Evolutionary conservation across 1,140 invertebrate genomes (phyloP).

Genomic region (Drosophila arizonae): DNA sequence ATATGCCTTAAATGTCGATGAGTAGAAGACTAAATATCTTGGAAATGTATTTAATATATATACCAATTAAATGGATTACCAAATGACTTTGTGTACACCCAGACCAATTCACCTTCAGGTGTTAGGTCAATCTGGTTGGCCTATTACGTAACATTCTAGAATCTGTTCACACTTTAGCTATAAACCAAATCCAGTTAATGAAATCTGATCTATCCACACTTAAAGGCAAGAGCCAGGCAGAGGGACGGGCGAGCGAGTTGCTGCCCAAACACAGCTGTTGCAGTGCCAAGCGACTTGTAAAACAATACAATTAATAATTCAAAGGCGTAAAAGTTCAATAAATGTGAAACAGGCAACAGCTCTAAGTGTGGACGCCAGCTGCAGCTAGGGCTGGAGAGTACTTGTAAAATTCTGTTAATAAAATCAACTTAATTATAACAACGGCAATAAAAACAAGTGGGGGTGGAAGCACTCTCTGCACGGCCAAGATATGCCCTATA

Average conservation of each 20-base stretch:
- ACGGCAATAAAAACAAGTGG: slow-evolving; percentile 27
- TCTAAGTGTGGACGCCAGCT: slow-evolving; percentile 1
- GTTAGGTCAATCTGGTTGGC: not conserved
- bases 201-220: slow-evolving; percentile 20
- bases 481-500: slow-evolving; percentile 1
- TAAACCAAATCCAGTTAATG: not conserved
- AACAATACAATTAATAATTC: slow-evolving; percentile 73
- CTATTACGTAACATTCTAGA: not conserved
- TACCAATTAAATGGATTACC: too few species aligned
- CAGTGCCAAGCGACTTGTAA: slow-evolving; percentile 37
- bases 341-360: slow-evolving; percentile 43
- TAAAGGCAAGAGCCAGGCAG: not conserved
- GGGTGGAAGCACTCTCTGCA: not conserved
- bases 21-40: too few species aligned
- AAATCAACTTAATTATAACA: slow-evolving; percentile 74
- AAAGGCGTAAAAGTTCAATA: slow-evolving; percentile 69
- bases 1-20: too few species aligned
- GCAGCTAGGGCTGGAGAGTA: slow-evolving; percentile 31
- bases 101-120: not conserved
- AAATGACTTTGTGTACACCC: too few species aligned
- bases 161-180: slow-evolving; percentile 6
- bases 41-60: too few species aligned
- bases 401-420: slow-evolving; percentile 66
- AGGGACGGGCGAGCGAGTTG: slow-evolving; percentile 17
- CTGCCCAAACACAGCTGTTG: slow-evolving; percentile 27